Evolutionary conservation across 2,113 vertebrate genomes (phyloP).

Genomic region (Vombatus ursinus): DNA sequence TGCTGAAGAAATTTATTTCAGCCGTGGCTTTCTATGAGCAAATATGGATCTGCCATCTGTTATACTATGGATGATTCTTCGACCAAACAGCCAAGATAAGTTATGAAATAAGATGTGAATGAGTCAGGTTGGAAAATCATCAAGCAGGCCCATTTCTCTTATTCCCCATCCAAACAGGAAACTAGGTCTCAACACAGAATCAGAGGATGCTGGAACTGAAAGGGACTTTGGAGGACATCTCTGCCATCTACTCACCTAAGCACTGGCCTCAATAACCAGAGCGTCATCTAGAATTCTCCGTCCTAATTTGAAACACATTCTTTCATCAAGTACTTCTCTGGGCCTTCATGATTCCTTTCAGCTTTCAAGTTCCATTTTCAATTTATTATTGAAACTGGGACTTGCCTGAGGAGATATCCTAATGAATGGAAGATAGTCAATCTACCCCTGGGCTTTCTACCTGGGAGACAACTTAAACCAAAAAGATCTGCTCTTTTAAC

Average conservation of each 20-base stretch:
- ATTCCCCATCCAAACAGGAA: not conserved
- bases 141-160: not conserved
- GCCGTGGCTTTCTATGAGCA: not conserved
- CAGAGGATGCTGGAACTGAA: not conserved
- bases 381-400: conserved; percentile 36
- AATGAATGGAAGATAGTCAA: conserved; percentile 57
- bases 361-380: conserved; percentile 56
- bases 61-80: not conserved
- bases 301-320: conserved; percentile 47
- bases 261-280: not conserved
- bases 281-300: conserved; percentile 27
- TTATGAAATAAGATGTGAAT: not conserved
- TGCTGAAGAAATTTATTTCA: not conserved
- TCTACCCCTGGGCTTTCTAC: conserved; percentile 56
- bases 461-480: conserved; percentile 38
- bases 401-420: conserved; percentile 56
- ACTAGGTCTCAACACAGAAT: not conserved
- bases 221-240: not conserved
- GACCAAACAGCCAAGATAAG: not conserved
- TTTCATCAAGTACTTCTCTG: conserved; percentile 38
- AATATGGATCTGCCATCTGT: not conserved
- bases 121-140: not conserved
- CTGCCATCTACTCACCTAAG: not conserved
- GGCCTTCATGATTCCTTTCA: conserved; percentile 9
- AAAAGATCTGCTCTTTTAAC: conserved; percentile 56